Evolutionary conservation across 2,888 invertebrate species (phyloP), one percentile per base, ranked within the genome.

Genomic region (Celastrina argiolus): DNA sequence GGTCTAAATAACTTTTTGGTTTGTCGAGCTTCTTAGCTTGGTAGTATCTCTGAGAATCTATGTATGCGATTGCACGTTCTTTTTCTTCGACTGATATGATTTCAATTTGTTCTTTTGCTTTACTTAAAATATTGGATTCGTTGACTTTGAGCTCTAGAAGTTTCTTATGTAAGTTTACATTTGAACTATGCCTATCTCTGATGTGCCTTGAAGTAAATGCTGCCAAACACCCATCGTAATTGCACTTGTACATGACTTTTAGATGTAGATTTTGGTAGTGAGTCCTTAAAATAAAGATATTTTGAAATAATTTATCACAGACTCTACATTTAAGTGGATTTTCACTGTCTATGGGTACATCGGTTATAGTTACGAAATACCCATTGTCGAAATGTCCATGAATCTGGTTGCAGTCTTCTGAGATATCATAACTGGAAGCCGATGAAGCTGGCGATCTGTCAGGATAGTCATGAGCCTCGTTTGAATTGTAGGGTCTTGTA

Each of bases 201-300:
- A 96, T 97, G 67, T 97, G 92, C 81, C 97, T 98, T 0, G 98
- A 98, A 5, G 97, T 96, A 82, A 98, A 99, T 0, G 97, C 96
- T 0, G 98, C 98, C 85, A 96, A 96, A 83, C 99, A 99, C 1
- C 98, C 98, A 73, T 98, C 98, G 31, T 97, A 95, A 77, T 95
- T 97, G 88, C 99, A 99, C 81, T 96, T 97, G 87, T 98, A 98
- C 96, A 98, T 97, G 69, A 98, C 88, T 87, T 98, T 98, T 65
- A 98, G 93, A 86, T 99, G 98, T 10, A 97, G 96, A 84, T 97
- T 98, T 91, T 98, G 98, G 84, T 97, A 98, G 83, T 99, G 99
- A 1, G 97, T 96, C 87, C 98, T 98, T 28, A 98, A 94, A 64
- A 97, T 96, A 81, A 97, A 98, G 76, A 97, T 96, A 80, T 97